These are phyloP conservation scores for Volucella bombylans DNA, from an alignment of 2,888 invertebrate species.

Conservation along the genomic window DNA sequence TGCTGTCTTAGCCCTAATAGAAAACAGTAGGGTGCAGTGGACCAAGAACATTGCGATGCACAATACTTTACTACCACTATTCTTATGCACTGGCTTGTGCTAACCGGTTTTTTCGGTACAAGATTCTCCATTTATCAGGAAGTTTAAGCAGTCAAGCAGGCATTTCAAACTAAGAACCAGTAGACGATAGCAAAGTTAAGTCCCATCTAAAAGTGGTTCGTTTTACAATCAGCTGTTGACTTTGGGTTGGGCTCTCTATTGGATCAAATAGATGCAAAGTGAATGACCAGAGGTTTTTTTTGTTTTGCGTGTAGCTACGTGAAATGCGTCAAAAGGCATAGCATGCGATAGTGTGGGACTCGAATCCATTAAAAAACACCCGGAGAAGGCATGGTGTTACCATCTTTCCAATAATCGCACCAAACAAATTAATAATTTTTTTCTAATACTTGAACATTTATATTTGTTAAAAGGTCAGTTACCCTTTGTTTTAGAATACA, in stretches of 20 bases:
- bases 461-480: no score
- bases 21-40: slow-evolving; percentile 69
- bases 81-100: slow-evolving; percentile 13
- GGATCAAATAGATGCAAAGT: not conserved
- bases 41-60: slow-evolving; percentile 67
- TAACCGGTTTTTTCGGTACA: slow-evolving; percentile 66
- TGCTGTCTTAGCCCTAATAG: slow-evolving; percentile 4
- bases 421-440: no score
- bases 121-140: slow-evolving; percentile 67
- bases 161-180: slow-evolving; percentile 12
- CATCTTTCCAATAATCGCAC: no score
- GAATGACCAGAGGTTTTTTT: no score
- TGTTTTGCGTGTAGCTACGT: no score
- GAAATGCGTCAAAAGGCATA: no score
- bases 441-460: no score
- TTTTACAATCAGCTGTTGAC: slow-evolving; percentile 30
- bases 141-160: slow-evolving; percentile 61
- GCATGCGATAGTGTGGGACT: no score
- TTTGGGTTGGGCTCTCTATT: not conserved
- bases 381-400: no score
- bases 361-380: no score
- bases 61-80: slow-evolving; percentile 11
- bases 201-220: slow-evolving; percentile 6
- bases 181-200: slow-evolving; percentile 31
- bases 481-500: no score